phyloP scores from a whole-genome alignment of 1,140 invertebrate species.

The Lutraria rhynchaena region DNA sequence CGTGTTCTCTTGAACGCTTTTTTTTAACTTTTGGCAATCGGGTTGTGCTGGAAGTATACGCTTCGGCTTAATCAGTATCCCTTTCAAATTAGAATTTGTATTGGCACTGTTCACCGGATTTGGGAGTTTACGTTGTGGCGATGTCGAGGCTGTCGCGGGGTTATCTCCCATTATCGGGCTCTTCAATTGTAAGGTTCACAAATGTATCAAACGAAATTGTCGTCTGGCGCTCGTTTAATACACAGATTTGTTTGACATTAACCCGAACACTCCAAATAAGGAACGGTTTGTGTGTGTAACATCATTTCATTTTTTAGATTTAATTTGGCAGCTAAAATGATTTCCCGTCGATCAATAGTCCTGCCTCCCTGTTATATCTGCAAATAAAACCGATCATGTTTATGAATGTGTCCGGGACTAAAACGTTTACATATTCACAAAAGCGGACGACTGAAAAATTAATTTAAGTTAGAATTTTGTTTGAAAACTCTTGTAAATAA shows the following conservation, averaged over 20 bases:
- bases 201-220: neutral
- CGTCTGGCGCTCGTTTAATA: neutral
- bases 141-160: neutral
- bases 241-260: neutral
- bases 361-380: neutral
- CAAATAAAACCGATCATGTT: neutral
- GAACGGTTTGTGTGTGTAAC: neutral
- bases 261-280: neutral
- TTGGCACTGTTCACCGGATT: constrained; percentile 34
- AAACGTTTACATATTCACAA: neutral
- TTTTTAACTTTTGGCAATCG: constrained; percentile 40
- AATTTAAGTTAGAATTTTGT: constrained; percentile 30
- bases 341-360: neutral
- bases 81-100: constrained; percentile 48
- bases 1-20: constrained; percentile 13
- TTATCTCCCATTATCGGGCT: constrained; percentile 42
- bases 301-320: neutral
- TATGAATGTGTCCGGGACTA: neutral
- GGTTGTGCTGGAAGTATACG: constrained; percentile 52
- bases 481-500: constrained; percentile 39
- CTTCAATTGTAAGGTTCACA: constrained; percentile 22
- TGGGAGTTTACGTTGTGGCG: constrained; percentile 49
- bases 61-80: constrained; percentile 52
- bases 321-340: neutral
- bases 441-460: constrained; percentile 17